These are phyloP conservation scores for Pristis pectinata DNA, from an alignment of 2,797 vertebrate genomes.

Conservation along the genomic window DNA sequence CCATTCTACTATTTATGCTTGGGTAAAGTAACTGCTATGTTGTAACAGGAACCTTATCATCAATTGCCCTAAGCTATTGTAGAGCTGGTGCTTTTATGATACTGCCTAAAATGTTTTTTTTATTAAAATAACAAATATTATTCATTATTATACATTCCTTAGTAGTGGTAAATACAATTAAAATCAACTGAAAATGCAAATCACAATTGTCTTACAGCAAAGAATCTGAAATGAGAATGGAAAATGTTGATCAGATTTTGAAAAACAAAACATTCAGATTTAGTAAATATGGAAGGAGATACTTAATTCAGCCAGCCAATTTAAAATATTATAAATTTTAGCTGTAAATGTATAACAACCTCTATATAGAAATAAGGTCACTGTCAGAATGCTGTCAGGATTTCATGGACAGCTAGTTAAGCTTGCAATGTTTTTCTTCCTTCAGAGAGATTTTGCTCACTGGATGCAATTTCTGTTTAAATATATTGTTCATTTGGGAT, in stretches of 20 bases:
- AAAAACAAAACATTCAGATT: background rate
- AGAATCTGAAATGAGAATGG: background rate
- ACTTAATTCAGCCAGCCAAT: background rate
- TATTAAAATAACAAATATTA: background rate
- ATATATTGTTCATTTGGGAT: slow-evolving; percentile 25
- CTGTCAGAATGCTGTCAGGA: background rate
- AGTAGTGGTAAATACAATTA: background rate
- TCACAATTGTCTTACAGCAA: background rate
- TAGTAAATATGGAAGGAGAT: background rate
- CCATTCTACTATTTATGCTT: background rate
- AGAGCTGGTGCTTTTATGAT: background rate
- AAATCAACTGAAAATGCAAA: background rate
- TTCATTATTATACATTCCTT: background rate
- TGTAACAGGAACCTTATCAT: background rate
- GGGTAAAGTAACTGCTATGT: background rate
- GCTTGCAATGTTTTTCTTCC: background rate
- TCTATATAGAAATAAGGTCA: background rate
- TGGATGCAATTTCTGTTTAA: background rate
- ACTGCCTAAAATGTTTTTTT: background rate
- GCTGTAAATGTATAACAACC: background rate
- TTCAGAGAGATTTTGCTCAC: background rate
- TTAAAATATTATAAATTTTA: background rate
- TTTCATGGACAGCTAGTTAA: background rate
- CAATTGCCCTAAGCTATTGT: background rate
- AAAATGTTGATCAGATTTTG: background rate